phyloP scores from a whole-genome alignment of 2,797 vertebrate species.

The Erpetoichthys calabaricus region DNA sequence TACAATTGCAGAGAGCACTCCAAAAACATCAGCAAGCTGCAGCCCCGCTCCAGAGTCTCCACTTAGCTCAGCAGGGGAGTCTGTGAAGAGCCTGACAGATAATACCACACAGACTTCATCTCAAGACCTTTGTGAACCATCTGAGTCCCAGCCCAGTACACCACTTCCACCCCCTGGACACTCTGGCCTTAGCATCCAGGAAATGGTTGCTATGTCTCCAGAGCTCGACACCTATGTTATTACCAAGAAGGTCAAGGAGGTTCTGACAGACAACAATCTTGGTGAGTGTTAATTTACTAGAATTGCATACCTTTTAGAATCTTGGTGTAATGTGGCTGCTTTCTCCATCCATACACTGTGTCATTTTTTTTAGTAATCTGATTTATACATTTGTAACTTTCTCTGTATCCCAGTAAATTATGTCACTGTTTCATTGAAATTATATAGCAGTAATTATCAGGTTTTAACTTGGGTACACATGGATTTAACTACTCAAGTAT shows the following conservation, averaged over 20 bases:
- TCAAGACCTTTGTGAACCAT: slow-evolving; percentile 64
- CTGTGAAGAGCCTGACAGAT: slow-evolving; percentile 74
- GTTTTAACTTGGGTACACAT: too few relatives aligned
- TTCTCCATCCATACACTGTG: too few relatives aligned
- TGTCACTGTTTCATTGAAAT: too few relatives aligned
- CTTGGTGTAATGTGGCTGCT: too few relatives aligned
- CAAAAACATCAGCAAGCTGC: slow-evolving; percentile 88
- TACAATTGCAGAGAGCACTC: slow-evolving; percentile 69
- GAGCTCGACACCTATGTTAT: slow-evolving; percentile 91
- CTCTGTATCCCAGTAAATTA: too few relatives aligned
- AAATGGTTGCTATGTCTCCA: slow-evolving; percentile 84
- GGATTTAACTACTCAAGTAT: too few relatives aligned
- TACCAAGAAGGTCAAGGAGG: slow-evolving; percentile 93
- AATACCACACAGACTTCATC: slow-evolving; percentile 68
- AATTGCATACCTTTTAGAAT: too few relatives aligned
- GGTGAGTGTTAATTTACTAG: slow-evolving; percentile 44
- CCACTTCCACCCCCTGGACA: slow-evolving; percentile 66
- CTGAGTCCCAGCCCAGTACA: slow-evolving; percentile 70
- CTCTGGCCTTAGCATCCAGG: slow-evolving; percentile 82
- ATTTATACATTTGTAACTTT: too few relatives aligned
- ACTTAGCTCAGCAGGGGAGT: slow-evolving; percentile 80
- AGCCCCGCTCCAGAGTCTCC: slow-evolving; percentile 87
- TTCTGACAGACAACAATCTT: slow-evolving; percentile 91
- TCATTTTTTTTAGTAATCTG: background rate
- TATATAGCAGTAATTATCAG: too few relatives aligned